phyloP scores from a whole-genome alignment of 2,113 vertebrate species.

The Oreochromis spilurus region DNA sequence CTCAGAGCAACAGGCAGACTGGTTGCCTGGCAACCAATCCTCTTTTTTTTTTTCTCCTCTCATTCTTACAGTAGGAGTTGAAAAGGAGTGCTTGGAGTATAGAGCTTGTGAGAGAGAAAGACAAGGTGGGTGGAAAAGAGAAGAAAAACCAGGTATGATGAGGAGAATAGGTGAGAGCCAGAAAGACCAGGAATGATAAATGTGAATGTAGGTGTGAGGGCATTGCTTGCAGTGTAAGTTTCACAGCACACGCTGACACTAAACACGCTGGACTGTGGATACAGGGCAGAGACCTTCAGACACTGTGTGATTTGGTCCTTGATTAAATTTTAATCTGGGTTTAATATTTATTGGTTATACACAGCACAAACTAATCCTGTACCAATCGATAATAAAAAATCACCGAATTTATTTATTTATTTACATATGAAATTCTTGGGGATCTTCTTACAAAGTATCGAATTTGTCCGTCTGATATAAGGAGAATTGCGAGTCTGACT shows the following conservation, averaged over 20 bases:
- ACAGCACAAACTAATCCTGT: background rate
- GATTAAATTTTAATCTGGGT: background rate
- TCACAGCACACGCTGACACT: background rate
- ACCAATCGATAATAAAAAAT: background rate
- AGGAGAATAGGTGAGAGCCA: background rate
- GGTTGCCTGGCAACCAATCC: slow-evolving; percentile 57
- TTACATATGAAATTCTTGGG: background rate
- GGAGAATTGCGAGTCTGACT: background rate
- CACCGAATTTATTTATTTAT: background rate
- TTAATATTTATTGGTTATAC: slow-evolving; percentile 3
- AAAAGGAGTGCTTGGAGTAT: background rate
- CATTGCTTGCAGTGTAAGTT: background rate
- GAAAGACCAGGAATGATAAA: background rate
- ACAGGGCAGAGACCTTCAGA: background rate
- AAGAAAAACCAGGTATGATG: background rate
- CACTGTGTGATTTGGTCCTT: background rate
- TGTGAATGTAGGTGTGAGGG: background rate
- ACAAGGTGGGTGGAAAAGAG: background rate
- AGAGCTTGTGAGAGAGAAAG: background rate
- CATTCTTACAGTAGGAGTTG: slow-evolving; percentile 22
- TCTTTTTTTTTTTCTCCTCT: slow-evolving; percentile 2
- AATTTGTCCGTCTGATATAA: background rate
- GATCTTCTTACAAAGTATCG: background rate
- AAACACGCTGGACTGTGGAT: background rate
- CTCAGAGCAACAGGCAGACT: slow-evolving; percentile 52